Percentiles rank a stretch among this genome's conserved stretches.
Conservation (phyloP, 2,797 vertebrate species). For the Argentina silus region DNA sequence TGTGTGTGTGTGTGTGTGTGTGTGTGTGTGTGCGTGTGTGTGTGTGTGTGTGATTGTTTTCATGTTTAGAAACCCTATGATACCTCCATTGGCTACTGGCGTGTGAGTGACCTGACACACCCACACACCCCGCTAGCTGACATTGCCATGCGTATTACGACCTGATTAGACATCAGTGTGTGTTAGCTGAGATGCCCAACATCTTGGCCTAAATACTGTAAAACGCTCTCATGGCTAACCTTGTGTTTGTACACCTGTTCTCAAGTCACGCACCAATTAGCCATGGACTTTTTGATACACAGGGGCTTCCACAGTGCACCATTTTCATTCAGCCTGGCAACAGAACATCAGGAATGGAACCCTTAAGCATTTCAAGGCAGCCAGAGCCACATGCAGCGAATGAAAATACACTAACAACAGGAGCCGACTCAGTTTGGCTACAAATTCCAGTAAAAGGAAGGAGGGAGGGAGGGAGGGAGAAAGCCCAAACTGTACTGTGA, state of each 20-base stretch:
- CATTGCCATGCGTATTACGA: conserved; percentile 65
- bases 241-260: conserved; percentile 55
- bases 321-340: conserved; percentile 9
- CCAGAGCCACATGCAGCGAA: conserved; percentile 43
- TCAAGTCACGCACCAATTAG: conserved; percentile 62
- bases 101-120: conserved; percentile 38
- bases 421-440: conserved; percentile 49
- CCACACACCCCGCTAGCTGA: conserved; percentile 54
- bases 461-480: conserved; percentile 34
- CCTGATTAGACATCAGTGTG: conserved; percentile 71
- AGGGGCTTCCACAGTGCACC: conserved; percentile 48
- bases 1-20: conserved; percentile 26
- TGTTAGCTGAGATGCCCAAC: conserved; percentile 55
- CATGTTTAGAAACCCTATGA: conserved; percentile 39
- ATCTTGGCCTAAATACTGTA: conserved; percentile 61
- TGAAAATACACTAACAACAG: conserved; percentile 54
- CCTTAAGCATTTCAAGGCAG: conserved; percentile 14
- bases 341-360: conserved; percentile 50
- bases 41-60: conserved; percentile 9
- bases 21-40: conserved; percentile 24
- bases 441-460: not conserved
- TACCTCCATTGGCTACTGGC: conserved; percentile 61
- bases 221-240: conserved; percentile 51
- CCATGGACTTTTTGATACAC: conserved; percentile 47
- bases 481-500: conserved; percentile 38